Evolutionary conservation across 2,888 invertebrate genomes (phyloP), one percentile per base, ranked within the genome.

Genomic region (Crocallis elinguaria): DNA sequence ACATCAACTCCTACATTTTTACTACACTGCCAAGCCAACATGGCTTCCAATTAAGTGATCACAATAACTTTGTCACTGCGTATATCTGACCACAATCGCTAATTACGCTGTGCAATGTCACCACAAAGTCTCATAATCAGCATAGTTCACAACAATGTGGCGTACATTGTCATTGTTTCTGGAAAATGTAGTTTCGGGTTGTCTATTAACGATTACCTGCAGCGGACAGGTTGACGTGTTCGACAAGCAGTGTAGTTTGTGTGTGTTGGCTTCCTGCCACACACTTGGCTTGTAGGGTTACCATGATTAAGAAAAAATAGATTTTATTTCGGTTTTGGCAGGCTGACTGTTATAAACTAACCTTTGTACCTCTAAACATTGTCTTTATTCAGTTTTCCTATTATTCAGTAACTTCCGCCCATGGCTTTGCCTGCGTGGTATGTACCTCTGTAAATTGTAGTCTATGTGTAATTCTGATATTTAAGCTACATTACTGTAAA

Each of bases 161-260:
- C 7, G 21, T 36, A 27, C 17, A 17, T 19, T 48, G 25, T 36
- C 41, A 60, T 62, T 64, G 62, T 60, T 52, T 59, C 44, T 25
- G 39, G 16, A 50, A 51, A 46, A 54, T 37, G 36, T 52, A 56
- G 64, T 59, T 36, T 49, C 49, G 42, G 12, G 7, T 33, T 56
- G 58, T 57, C 60, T 58, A 64, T 57, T 53, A 57, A 41, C 51
- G 36, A 57, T 62, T 60, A 66, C 64, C 58, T 64, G 66, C 60
- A 52, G 49, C 37, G 37, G 64, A 63, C 66, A 65, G 55, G 44
- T 32, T 58, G 56, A 55, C 53, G 49, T 41, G 11, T 25, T 36
- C 39, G 21, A 27, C 8, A 23, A 7, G 23, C 8, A 8, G 3
- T 4, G 4, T 48, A 11, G 13, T 11, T 36, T 42, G 37, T 38